phyloP scores from a whole-genome alignment of 2,888 invertebrate genomes.

The Leptopterna dolabrata region DNA sequence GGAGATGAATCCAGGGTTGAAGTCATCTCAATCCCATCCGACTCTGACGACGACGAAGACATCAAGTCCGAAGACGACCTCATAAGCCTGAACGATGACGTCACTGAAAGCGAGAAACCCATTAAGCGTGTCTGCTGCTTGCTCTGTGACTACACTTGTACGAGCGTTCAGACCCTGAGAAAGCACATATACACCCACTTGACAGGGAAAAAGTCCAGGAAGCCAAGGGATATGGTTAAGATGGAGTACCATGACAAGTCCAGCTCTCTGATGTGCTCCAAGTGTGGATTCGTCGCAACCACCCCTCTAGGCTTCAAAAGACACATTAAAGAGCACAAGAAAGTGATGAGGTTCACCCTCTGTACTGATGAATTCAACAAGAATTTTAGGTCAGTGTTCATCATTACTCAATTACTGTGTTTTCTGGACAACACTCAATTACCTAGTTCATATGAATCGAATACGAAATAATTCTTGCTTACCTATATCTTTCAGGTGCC shows the following conservation, averaged over 20 bases:
- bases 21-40: constrained; percentile 9
- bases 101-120: background rate
- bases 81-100: background rate
- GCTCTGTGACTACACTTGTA: constrained; percentile 40
- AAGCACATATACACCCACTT: constrained; percentile 44
- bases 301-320: background rate
- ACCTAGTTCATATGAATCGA: too few species aligned
- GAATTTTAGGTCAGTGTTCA: background rate
- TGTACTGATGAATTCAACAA: constrained; percentile 28
- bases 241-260: background rate
- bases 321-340: constrained; percentile 4
- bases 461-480: background rate
- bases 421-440: too few species aligned
- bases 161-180: constrained; percentile 25
- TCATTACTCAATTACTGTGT: background rate
- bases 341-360: background rate
- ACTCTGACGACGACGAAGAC: background rate
- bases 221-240: background rate
- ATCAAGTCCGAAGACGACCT: background rate
- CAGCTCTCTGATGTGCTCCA: constrained; percentile 11
- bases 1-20: background rate
- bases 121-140: constrained; percentile 4
- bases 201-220: constrained; percentile 33
- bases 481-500: background rate
- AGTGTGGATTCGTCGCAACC: constrained; percentile 13